Evolutionary conservation across 2,888 invertebrate species (phyloP), one percentile per base, ranked within the genome.

Genomic region (Dascillus cervinus): DNA sequence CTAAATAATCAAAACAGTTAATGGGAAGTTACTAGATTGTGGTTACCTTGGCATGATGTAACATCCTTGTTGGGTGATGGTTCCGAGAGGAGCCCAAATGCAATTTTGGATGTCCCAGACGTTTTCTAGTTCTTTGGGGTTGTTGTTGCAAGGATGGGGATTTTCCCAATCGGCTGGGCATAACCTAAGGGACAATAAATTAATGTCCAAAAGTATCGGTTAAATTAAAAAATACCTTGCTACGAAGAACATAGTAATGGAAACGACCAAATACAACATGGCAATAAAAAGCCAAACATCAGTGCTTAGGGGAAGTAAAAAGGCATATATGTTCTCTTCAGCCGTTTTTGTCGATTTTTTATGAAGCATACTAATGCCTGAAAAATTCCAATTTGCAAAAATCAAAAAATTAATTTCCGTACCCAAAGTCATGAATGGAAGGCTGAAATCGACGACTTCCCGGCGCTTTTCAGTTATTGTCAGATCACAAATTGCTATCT

Each of bases 391-490:
- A 12, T 23, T n/a, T 3, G 13, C 10, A 13, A 20, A 3, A 21
- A n/a, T 32, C 4, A 32, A 19, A 31, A 11, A 13, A 30, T 15
- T 13, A 13, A 17, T 8, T 17, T 17, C 17, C 5, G 9, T 62
- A 63, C 88, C 90, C 41, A 97, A 69, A 50, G 89, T 92, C 90
- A 98, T 95, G 65, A 96, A 98, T 1, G 97, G 97, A 67, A 91
- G 90, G 3, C 92, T 91, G 60, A 95, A 95, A 62, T 94, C 94
- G 10, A 91, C 89, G 17, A 77, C 80, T 46, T 81, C 77, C 46
- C 94, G 79, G 29, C 97, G 71, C 34, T 85, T 79, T 58, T 87
- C 90, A 3, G 91, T 97, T 38, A 97, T 95, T 1, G 97, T 96
- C 46, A 98, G 69, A 57, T 97, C 95, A 49, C 94, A 95, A 37